Evolutionary conservation across 2,888 invertebrate species (phyloP).

Genomic region (Apomyelois bistriatella): DNA sequence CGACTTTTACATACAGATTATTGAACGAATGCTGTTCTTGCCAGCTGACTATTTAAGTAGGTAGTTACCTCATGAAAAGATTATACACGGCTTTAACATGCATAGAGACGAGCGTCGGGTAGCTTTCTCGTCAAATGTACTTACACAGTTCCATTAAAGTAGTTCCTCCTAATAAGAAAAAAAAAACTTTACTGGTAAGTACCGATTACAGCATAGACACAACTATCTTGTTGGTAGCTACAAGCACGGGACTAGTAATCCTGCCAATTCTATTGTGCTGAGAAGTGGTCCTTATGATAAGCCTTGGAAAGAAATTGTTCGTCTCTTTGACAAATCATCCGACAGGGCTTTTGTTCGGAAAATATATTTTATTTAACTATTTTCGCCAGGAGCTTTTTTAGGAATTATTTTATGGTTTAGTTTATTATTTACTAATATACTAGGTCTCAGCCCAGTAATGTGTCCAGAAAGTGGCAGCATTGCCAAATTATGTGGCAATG

Average conservation of each 20-base stretch:
- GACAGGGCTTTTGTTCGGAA: constrained; percentile 30
- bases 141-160: background rate
- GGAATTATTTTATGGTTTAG: too few species aligned
- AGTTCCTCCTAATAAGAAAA: background rate
- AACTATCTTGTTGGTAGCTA: constrained; percentile 34
- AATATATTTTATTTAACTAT: constrained; percentile 22
- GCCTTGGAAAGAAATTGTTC: constrained; percentile 37
- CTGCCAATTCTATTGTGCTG: constrained; percentile 41
- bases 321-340: constrained; percentile 36
- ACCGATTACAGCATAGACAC: too few species aligned
- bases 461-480: too few species aligned
- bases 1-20: constrained; percentile 13
- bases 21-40: background rate
- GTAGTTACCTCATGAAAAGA: background rate
- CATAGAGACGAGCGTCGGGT: background rate
- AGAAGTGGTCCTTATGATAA: constrained; percentile 49
- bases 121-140: background rate
- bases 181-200: too few species aligned
- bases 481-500: too few species aligned
- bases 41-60: constrained; percentile 5
- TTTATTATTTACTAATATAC: too few species aligned
- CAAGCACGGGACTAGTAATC: constrained; percentile 37
- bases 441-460: too few species aligned
- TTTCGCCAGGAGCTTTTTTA: too few species aligned
- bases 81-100: background rate